Percentiles rank a stretch among this genome's conserved stretches.
Conservation (phyloP, 2,113 vertebrate genomes). For the Okapia johnstoni region DNA sequence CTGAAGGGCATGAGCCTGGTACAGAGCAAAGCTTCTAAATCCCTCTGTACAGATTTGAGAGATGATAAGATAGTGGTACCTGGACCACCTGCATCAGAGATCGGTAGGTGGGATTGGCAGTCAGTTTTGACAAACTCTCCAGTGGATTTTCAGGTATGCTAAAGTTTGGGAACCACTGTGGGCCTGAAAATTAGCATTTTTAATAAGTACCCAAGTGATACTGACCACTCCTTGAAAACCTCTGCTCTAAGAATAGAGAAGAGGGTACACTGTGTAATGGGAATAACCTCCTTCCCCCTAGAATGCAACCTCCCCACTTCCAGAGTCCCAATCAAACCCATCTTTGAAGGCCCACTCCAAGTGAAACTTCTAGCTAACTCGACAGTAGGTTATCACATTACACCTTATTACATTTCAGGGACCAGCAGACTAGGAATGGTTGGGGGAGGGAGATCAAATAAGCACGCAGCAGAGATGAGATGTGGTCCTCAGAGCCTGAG, state of each 20-base stretch:
- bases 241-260: slow-evolving; percentile 12
- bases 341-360: background rate
- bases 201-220: background rate
- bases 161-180: background rate
- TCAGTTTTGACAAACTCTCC: background rate
- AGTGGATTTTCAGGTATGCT: background rate
- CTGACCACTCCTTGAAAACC: background rate
- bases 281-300: background rate
- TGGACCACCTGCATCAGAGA: background rate
- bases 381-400: background rate
- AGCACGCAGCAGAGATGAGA: background rate
- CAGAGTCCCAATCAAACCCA: background rate
- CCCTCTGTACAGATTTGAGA: background rate
- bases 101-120: background rate
- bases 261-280: background rate
- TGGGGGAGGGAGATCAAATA: background rate
- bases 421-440: background rate
- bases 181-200: background rate
- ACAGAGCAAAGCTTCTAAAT: background rate
- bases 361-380: slow-evolving; percentile 5
- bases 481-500: background rate
- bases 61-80: background rate
- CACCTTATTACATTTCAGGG: background rate
- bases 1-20: background rate
- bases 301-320: background rate